Evolutionary conservation across 2,888 invertebrate species (phyloP).

Genomic region (Plusia festucae): DNA sequence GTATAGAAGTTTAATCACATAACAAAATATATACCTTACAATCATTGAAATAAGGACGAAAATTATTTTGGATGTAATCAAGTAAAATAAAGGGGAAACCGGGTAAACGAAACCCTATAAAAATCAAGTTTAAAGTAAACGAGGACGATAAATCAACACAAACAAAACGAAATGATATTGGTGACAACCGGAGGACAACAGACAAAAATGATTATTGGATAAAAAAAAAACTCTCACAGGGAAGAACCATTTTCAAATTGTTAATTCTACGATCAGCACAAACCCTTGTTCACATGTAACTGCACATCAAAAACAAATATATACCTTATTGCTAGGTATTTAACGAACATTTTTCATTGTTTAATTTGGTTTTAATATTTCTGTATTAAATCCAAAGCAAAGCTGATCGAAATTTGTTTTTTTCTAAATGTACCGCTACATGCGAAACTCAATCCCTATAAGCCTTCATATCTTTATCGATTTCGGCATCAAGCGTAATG

Average conservation of each 20-base stretch:
- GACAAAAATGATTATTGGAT: neutral
- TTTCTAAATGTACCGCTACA: slow-evolving; percentile 33
- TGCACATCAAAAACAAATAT: slow-evolving; percentile 17
- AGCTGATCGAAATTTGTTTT: slow-evolving; percentile 16
- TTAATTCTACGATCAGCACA: slow-evolving; percentile 23
- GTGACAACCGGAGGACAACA: slow-evolving; percentile 13
- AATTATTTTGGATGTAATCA: neutral
- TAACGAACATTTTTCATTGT: neutral
- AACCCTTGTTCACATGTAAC: slow-evolving; percentile 30
- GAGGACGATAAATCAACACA: slow-evolving; percentile 11
- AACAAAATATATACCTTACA: slow-evolving; percentile 8
- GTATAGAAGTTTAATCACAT: slow-evolving; percentile 14
- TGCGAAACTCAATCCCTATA: slow-evolving; percentile 27
- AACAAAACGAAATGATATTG: slow-evolving; percentile 4
- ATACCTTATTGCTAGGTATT: neutral
- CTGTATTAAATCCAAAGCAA: slow-evolving; percentile 18
- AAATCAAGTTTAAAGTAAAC: slow-evolving; percentile 10
- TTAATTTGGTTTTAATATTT: neutral
- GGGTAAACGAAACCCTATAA: slow-evolving; percentile 20
- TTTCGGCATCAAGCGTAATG: slow-evolving; percentile 51
- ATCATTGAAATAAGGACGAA: slow-evolving; percentile 10
- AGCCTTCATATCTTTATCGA: slow-evolving; percentile 46
- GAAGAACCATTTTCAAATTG: slow-evolving; percentile 13
- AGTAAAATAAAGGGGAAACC: slow-evolving; percentile 9
- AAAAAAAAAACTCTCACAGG: neutral